These are phyloP conservation scores for Alauda arvensis DNA, from an alignment of 2,797 vertebrate genomes.

Conservation along the genomic window DNA sequence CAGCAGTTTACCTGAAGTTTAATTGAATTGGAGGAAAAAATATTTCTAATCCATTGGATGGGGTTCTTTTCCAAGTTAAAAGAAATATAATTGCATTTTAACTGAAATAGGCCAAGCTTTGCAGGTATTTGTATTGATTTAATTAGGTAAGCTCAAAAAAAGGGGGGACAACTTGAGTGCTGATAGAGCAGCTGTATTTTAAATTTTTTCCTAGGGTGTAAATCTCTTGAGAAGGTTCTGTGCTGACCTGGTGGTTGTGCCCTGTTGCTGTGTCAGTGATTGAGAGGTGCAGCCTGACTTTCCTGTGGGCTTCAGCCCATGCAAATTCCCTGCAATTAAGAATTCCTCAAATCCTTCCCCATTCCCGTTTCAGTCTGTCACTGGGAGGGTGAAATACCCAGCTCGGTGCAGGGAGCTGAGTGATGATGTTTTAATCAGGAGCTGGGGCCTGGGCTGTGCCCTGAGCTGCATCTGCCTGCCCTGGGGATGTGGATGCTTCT, in stretches of 20 bases:
- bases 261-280: not conserved
- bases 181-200: not conserved
- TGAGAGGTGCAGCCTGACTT: not conserved
- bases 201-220: not conserved
- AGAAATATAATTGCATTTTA: not conserved
- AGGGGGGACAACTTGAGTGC: not conserved
- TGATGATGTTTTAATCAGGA: not conserved
- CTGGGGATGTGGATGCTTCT: not conserved
- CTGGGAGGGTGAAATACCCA: not conserved
- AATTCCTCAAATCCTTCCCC: not conserved
- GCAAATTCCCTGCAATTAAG: not conserved
- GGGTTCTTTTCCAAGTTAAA: not conserved
- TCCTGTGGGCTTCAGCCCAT: not conserved
- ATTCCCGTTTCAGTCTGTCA: not conserved
- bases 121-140: not conserved
- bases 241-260: not conserved
- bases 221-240: not conserved
- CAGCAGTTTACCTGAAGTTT: constrained; percentile 4
- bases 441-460: accelerated
- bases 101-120: not conserved
- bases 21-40: constrained; percentile 3
- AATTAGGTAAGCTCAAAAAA: not conserved
- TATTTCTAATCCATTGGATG: not conserved
- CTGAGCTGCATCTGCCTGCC: not conserved
- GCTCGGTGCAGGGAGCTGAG: accelerated